phyloP scores from a whole-genome alignment of 2,797 vertebrate species.

The Sebastes vulpes region DNA sequence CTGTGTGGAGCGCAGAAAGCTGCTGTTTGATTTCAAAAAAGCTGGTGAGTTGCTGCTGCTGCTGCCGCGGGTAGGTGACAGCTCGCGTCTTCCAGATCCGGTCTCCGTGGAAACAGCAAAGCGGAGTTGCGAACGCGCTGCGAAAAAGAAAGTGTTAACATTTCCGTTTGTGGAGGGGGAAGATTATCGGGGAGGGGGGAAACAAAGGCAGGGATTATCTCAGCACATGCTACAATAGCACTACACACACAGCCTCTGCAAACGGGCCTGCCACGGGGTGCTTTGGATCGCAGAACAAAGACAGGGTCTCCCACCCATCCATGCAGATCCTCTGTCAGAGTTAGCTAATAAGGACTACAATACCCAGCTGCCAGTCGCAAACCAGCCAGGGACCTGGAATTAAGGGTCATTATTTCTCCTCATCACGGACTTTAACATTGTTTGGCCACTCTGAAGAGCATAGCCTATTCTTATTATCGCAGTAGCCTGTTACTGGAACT shows the following conservation, averaged over 20 bases:
- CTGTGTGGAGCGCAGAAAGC: constrained; percentile 53
- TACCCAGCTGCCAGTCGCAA: constrained; percentile 34
- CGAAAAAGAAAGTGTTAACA: constrained; percentile 64
- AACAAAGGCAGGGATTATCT: constrained; percentile 85
- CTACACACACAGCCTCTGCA: constrained; percentile 61
- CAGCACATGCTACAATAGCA: constrained; percentile 74
- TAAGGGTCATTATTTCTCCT: constrained; percentile 78
- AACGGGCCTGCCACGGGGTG: constrained; percentile 59
- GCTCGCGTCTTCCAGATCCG: constrained; percentile 59
- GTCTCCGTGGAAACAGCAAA: constrained; percentile 73
- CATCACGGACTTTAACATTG: constrained; percentile 67
- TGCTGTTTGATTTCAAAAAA: constrained; percentile 71
- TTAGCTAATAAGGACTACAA: constrained; percentile 74
- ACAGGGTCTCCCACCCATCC: constrained; percentile 72
- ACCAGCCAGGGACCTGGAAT: constrained; percentile 70
- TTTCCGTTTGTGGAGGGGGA: constrained; percentile 62
- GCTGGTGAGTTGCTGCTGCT: constrained; percentile 42
- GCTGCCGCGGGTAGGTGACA: constrained; percentile 64
- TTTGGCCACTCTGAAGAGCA: constrained; percentile 47
- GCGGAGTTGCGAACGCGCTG: constrained; percentile 29
- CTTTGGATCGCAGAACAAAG: constrained; percentile 80
- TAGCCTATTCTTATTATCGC: constrained; percentile 17
- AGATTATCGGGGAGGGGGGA: constrained; percentile 59
- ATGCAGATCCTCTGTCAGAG: constrained; percentile 67
- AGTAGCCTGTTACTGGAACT: constrained; percentile 5